phyloP scores from a whole-genome alignment of 1,140 invertebrate genomes.

The Galendromus occidentalis region DNA sequence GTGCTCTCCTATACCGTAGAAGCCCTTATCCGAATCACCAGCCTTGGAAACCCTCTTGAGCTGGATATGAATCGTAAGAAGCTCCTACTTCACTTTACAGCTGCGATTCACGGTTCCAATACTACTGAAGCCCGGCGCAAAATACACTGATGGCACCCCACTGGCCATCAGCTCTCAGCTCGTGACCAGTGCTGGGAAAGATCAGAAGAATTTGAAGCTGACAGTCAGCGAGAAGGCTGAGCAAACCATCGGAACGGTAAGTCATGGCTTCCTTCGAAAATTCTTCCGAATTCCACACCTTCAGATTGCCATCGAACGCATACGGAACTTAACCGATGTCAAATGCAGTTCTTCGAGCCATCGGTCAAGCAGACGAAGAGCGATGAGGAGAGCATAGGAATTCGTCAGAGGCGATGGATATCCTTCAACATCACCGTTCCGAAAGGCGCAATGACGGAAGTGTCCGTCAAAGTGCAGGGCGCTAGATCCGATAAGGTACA shows the following conservation, averaged over 20 bases:
- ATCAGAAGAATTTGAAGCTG: neutral
- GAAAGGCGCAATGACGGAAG: slow-evolving; percentile 15
- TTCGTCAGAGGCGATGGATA: slow-evolving; percentile 19
- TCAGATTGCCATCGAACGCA: too few relatives aligned
- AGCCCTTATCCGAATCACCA: too few relatives aligned
- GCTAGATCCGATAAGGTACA: slow-evolving; percentile 13
- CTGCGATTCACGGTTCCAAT: neutral
- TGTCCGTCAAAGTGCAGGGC: slow-evolving; percentile 14
- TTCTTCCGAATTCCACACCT: neutral
- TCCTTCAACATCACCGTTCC: slow-evolving; percentile 20
- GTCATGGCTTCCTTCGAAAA: neutral
- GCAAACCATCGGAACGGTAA: neutral
- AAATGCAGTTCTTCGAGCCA: neutral
- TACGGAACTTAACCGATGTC: too few relatives aligned
- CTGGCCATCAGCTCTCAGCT: neutral
- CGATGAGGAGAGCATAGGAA: slow-evolving; percentile 13
- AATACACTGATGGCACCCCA: neutral
- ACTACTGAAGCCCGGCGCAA: neutral
- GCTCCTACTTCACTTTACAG: too few relatives aligned
- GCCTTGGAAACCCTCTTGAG: too few relatives aligned
- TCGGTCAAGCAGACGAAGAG: slow-evolving; percentile 13
- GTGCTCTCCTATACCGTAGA: too few relatives aligned
- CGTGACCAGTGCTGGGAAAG: neutral
- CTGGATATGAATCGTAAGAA: too few relatives aligned
- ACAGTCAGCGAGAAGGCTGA: neutral